Base-by-base conservation (phyloP, 2,888 invertebrate species). In the Agonopterix subpropinquella region DNA sequence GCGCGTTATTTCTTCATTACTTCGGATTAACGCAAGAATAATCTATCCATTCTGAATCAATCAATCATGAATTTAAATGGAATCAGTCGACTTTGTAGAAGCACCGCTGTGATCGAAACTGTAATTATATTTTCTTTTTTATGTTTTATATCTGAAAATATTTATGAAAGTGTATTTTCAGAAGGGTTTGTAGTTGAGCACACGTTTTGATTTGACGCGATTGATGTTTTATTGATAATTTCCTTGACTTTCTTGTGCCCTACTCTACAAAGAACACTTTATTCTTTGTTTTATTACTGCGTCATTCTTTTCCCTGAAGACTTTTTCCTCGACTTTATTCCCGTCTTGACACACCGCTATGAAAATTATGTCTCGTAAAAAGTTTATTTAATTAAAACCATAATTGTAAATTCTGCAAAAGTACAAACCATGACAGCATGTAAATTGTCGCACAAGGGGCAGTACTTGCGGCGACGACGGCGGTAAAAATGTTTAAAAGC, bases 141-240 rank as follows among this genome's bases (percentile, higher is more conserved):
- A 39, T 15, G 9, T 11, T 37, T 28, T 28, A 28, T 28, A 5
- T 28, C 28, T 13, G 28, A 7, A 7, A 28, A 28, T 28, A 28
- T 28, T 28, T 28, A 7, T 28, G 7, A 5, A 5, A 28, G 5
- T 28, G 7, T 28, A 28, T 28, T 28, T 28, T 28, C 28, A 28
- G 7, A 28, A 28, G 28, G 28, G 28, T 28, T 28, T 28, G 1
- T 28, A 28, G 2, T 15, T 18, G 11, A 28, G 41, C 9, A 43
- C 1, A 47, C 47, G 35, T 36, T 47, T 47, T 42, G 43, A 42
- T 47, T 43, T 13, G 8, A 8, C 35, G 42, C 36, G 36, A 47
- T 47, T 42, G 36, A 47, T 47, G 41, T 47, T 47, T 42, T 42
- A 47, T 47, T 47, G 47, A 43, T 36, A 13, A 47, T 46, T 43